Conservation (phyloP, 37 sponge, comb jelly and placozoan species). For the Tethya wilhelma region DNA sequence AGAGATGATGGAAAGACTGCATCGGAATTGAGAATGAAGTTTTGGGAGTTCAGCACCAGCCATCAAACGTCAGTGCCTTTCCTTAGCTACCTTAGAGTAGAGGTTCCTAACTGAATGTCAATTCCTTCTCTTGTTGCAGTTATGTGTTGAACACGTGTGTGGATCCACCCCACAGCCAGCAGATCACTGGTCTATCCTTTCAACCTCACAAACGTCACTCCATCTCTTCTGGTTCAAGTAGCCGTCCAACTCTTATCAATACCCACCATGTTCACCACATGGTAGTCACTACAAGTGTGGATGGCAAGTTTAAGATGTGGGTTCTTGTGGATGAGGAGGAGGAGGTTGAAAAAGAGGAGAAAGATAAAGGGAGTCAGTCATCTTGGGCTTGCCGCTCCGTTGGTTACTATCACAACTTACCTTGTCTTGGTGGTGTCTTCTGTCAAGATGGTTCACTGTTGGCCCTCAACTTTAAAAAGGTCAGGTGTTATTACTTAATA, state of each 20-base stretch:
- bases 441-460: constrained; percentile 82
- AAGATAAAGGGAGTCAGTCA: background rate
- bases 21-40: constrained; percentile 74
- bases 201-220: constrained; percentile 38
- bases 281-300: constrained; percentile 63
- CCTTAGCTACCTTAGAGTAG: background rate
- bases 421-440: constrained; percentile 56
- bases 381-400: constrained; percentile 78
- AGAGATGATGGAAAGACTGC: constrained; percentile 69
- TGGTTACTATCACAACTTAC: constrained; percentile 63
- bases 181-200: constrained; percentile 67
- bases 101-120: background rate
- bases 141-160: constrained; percentile 75
- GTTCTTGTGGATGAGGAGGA: constrained; percentile 23
- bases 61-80: constrained; percentile 44
- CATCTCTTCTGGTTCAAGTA: background rate
- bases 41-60: constrained; percentile 62
- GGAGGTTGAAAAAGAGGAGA: background rate
- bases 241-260: background rate
- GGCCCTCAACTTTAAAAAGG: constrained; percentile 72
- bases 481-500: constrained; percentile 10
- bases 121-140: constrained; percentile 24
- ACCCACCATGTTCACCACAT: background rate
- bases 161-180: constrained; percentile 77
- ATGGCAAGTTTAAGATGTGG: constrained; percentile 81